Conservation (phyloP, 2,797 vertebrate species). For the Myiotriccus ornatus region DNA sequence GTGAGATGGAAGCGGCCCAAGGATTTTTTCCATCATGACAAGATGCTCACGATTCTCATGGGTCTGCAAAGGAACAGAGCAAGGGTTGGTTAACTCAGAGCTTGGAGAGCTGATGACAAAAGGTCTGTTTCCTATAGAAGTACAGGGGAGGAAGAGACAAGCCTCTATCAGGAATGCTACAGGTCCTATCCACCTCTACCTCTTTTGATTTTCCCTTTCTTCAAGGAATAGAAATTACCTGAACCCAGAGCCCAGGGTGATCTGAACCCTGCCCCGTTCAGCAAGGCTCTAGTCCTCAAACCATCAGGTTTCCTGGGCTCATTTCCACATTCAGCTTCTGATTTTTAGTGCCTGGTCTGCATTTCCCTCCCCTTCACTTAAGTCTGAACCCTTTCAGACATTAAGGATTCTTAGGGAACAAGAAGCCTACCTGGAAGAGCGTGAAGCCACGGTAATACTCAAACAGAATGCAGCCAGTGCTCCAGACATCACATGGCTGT, state of each 20-base stretch:
- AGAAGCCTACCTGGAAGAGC: conserved; percentile 75
- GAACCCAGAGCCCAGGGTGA: not conserved
- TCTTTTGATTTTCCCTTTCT: not conserved
- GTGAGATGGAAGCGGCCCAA: conserved; percentile 78
- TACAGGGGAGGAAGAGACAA: not conserved
- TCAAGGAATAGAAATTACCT: not conserved
- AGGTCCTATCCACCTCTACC: not conserved
- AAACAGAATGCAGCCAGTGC: conserved; percentile 80
- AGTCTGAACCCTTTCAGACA: not conserved
- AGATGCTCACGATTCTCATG: conserved; percentile 82
- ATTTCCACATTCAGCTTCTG: not conserved
- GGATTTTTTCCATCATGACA: conserved; percentile 84
- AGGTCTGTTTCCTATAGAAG: not conserved
- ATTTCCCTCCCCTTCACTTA: not conserved
- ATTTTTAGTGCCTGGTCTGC: not conserved
- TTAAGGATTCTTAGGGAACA: accelerated
- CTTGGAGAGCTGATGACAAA: not conserved
- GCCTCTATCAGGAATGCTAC: not conserved
- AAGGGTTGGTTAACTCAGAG: not conserved
- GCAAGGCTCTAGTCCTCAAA: not conserved
- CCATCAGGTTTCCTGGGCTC: not conserved
- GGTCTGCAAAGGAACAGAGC: conserved; percentile 62
- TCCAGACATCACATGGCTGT: conserved; percentile 82
- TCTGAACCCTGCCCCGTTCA: not conserved
- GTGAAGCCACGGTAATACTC: conserved; percentile 83